Percentiles rank a stretch among this genome's conserved stretches.
These are phyloP conservation scores for Gymnodraco acuticeps DNA, from an alignment of 2,797 vertebrate species.

Conservation along the genomic window DNA sequence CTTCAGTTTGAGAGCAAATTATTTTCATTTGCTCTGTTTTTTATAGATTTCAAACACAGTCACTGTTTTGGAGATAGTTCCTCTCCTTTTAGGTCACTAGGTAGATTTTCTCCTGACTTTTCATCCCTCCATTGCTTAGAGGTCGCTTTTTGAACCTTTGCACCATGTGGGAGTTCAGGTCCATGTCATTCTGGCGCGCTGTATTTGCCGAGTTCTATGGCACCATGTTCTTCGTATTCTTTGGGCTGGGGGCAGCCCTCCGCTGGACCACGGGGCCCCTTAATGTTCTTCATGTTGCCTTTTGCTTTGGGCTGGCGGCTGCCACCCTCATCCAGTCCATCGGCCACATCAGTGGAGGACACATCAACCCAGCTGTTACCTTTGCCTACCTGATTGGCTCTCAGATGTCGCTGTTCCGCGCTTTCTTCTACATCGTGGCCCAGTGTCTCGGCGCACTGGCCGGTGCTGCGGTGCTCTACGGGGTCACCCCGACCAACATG, in stretches of 20 bases:
- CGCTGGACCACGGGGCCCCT: slow-evolving; percentile 90
- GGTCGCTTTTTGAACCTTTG: slow-evolving; percentile 61
- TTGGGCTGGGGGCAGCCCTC: slow-evolving; percentile 92
- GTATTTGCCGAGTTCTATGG: slow-evolving; percentile 91
- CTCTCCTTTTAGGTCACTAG: slow-evolving; percentile 47
- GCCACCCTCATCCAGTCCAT: slow-evolving; percentile 93
- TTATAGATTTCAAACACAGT: slow-evolving; percentile 39
- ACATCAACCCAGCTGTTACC: slow-evolving; percentile 95
- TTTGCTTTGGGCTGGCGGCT: slow-evolving; percentile 93
- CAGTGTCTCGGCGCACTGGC: slow-evolving; percentile 93
- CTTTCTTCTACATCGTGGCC: slow-evolving; percentile 92
- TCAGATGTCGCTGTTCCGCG: slow-evolving; percentile 94
- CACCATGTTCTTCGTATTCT: slow-evolving; percentile 92
- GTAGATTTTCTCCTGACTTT: slow-evolving; percentile 56
- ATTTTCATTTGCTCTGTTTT: slow-evolving; percentile 48
- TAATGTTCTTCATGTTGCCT: slow-evolving; percentile 90
- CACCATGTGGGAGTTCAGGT: slow-evolving; percentile 96
- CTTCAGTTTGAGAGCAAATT: slow-evolving; percentile 53
- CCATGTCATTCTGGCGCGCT: slow-evolving; percentile 96
- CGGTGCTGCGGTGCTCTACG: slow-evolving; percentile 93
- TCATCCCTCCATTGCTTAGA: slow-evolving; percentile 66
- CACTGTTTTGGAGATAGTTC: slow-evolving; percentile 43
- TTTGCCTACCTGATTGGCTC: slow-evolving; percentile 93
- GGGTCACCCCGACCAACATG: slow-evolving; percentile 90
- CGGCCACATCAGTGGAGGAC: slow-evolving; percentile 94